phyloP scores from a whole-genome alignment of 2,888 invertebrate genomes.

The Adelphocoris suturalis region DNA sequence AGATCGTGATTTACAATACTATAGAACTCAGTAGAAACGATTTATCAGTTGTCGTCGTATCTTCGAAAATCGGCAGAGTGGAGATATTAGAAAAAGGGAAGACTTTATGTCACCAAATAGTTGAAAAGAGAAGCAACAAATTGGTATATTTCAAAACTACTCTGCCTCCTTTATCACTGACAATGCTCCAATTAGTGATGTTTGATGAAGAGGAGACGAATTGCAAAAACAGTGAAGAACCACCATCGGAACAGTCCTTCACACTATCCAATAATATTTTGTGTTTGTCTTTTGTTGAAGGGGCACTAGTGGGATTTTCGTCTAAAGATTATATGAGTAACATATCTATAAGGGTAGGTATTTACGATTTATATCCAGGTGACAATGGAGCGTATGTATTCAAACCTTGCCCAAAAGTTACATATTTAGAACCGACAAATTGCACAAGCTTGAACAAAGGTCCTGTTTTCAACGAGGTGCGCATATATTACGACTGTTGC shows the following conservation, averaged over 20 bases:
- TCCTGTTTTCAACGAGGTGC: slow-evolving; percentile 8
- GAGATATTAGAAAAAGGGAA: neutral
- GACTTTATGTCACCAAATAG: neutral
- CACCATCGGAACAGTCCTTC: neutral
- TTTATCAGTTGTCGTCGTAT: neutral
- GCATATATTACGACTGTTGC: slow-evolving; percentile 16
- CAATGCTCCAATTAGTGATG: neutral
- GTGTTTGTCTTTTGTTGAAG: slow-evolving; percentile 5
- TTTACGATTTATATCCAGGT: slow-evolving; percentile 51
- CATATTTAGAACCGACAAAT: slow-evolving; percentile 51
- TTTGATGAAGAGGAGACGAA: neutral
- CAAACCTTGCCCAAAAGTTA: slow-evolving; percentile 57
- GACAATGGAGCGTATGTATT: slow-evolving; percentile 73
- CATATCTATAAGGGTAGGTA: slow-evolving; percentile 41
- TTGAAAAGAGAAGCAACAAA: neutral
- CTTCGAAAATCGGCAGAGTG: neutral
- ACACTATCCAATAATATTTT: neutral
- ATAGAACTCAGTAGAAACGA: slow-evolving; percentile 7
- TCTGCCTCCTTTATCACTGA: slow-evolving; percentile 38
- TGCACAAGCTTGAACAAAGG: slow-evolving; percentile 38
- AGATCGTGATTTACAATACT: slow-evolving; percentile 64
- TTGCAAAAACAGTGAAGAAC: neutral
- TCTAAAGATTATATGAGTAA: neutral
- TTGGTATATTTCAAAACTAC: slow-evolving; percentile 3
- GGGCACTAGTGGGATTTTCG: neutral